Conservation (phyloP, 2,888 invertebrate species). For the Drosophila emarginata region DNA sequence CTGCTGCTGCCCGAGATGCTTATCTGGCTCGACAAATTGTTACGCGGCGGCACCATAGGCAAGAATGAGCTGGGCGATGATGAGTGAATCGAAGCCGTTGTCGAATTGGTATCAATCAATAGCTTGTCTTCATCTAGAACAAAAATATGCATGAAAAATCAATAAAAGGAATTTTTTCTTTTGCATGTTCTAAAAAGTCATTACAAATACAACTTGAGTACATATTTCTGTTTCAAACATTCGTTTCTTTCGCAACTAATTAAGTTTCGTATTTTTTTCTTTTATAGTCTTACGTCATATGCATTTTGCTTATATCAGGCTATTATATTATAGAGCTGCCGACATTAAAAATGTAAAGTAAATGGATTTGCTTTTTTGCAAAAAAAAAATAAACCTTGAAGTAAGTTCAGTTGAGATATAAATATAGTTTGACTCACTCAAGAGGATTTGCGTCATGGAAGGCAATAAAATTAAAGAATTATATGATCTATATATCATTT, state of each 20-base stretch:
- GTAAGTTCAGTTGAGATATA: too few species aligned
- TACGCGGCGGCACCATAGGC: slow-evolving; percentile 82
- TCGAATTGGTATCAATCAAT: slow-evolving; percentile 81
- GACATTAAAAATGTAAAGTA: not conserved
- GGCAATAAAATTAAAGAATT: too few species aligned
- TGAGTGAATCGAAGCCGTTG: slow-evolving; percentile 70
- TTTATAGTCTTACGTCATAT: slow-evolving; percentile 1
- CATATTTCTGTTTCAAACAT: not conserved
- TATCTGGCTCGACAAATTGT: slow-evolving; percentile 83
- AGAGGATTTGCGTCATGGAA: too few species aligned
- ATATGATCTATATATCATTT: too few species aligned
- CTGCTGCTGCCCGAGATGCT: slow-evolving; percentile 83
- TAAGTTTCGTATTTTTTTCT: not conserved
- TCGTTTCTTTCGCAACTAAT: not conserved
- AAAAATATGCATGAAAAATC: not conserved
- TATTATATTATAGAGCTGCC: not conserved
- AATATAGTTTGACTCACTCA: too few species aligned
- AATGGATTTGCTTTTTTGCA: too few species aligned
- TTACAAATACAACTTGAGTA: not conserved
- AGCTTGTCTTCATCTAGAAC: slow-evolving; percentile 78
- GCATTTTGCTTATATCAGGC: slow-evolving; percentile 1
- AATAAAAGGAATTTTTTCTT: not conserved
- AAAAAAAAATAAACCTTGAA: not conserved
- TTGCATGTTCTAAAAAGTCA: not conserved
- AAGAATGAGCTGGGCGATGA: slow-evolving; percentile 78